phyloP scores from a whole-genome alignment of 2,113 vertebrate genomes.

The Nettapus auritus region DNA sequence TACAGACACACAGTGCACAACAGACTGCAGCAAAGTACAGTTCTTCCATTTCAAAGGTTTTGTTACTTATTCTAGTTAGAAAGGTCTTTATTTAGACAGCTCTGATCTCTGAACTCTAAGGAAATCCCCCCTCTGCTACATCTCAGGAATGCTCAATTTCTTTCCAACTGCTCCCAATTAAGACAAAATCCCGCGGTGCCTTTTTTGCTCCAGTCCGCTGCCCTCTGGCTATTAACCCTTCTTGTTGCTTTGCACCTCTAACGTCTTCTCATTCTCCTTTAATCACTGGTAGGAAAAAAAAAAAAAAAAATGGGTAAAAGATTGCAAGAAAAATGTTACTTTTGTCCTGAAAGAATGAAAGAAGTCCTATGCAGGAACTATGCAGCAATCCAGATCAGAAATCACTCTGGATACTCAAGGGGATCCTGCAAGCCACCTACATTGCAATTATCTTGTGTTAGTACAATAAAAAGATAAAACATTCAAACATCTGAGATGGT shows the following conservation, averaged over 20 bases:
- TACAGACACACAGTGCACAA: neutral
- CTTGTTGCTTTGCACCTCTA: neutral
- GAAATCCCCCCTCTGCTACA: neutral
- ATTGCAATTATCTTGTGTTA: slow-evolving; percentile 9
- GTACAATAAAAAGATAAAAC: neutral
- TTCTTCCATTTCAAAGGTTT: neutral
- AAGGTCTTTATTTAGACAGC: neutral
- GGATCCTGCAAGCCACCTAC: slow-evolving; percentile 3
- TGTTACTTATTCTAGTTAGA: neutral
- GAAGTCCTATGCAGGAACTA: neutral
- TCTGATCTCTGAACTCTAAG: neutral
- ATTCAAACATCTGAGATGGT: slow-evolving; percentile 36
- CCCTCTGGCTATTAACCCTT: neutral
- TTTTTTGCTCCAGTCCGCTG: neutral
- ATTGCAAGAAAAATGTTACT: neutral
- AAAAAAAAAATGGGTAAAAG: neutral
- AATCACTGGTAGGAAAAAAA: neutral
- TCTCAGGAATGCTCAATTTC: neutral
- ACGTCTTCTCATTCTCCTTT: neutral
- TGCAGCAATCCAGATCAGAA: slow-evolving; percentile 20
- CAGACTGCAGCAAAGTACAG: neutral
- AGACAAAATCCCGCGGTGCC: neutral
- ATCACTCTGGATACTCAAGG: slow-evolving; percentile 4
- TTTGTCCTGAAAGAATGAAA: neutral
- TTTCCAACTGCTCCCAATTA: slow-evolving; percentile 16